Evolutionary conservation across 2,888 invertebrate species (phyloP), one percentile per base, ranked within the genome.

Genomic region (Heliconius charithonia): DNA sequence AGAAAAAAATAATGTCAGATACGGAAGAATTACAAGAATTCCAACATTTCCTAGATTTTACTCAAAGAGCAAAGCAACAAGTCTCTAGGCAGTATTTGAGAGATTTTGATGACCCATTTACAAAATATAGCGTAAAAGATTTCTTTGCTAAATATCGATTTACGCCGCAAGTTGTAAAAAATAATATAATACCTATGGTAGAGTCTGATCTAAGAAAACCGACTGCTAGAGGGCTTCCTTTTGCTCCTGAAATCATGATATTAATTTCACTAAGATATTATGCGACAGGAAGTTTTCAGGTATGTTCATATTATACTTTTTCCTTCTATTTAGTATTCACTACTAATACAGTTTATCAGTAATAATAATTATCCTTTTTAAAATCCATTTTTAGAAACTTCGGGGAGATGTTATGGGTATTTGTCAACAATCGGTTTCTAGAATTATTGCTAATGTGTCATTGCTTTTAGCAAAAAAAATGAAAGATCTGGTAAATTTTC

Each of bases 231-330:
- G 69, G 69, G 2, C 69, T 69, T 69, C 69, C 69, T 9, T 69
- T 69, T 69, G 69, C 69, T 69, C 69, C 69, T 27, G 69, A 69
- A 45, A 69, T 69, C 25, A 69, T 69, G 69, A 45, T 69, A 69
- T 69, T 69, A 69, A 69, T 69, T 45, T 69, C 69, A 45, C 41
- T 69, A 9, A 25, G 69, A 45, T 69, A 69, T 45, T 69, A 45
- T 16, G 69, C 69, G 16, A 69, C 69, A 69, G 69, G 69, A 69
- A 69, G 69, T 69, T 69, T 69, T 45, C 69, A 69, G 19, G 69
- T 69, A 69, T 41, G n/a, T 25, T 12, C n/a, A 32, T n/a, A 37
- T 37, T 19, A 22, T 32, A 67, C 25, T 41, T n/a, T 16, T 16
- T 45, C 4, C 13, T 45, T 16, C 16, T 45, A 45, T 45, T 13